phyloP scores from a whole-genome alignment of 1,140 invertebrate species.

The Araneus ventricosus region DNA sequence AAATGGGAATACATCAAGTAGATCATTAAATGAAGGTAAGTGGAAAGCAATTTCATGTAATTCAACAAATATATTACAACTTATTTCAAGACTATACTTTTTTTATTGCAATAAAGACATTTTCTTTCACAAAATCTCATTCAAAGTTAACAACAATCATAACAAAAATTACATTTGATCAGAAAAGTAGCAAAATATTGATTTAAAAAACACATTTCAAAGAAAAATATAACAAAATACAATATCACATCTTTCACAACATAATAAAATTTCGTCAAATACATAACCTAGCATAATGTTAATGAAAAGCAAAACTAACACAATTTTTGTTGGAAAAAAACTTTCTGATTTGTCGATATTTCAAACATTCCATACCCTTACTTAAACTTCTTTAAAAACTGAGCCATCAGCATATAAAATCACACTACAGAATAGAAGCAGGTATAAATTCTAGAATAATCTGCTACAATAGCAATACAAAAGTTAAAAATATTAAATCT shows the following conservation, averaged over 20 bases:
- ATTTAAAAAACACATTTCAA: not conserved
- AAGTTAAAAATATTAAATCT: slow-evolving; percentile 64
- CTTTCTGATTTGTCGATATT: not conserved
- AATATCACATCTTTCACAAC: not conserved
- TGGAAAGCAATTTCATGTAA: not conserved
- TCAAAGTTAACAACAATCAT: not conserved
- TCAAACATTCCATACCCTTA: not conserved
- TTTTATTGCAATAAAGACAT: not conserved
- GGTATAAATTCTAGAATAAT: slow-evolving; percentile 56
- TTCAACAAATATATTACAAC: not conserved
- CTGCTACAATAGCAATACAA: slow-evolving; percentile 48
- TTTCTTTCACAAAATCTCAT: not conserved
- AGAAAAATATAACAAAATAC: not conserved
- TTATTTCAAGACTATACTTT: not conserved
- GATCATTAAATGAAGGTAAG: too few relatives aligned
- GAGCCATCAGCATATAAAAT: slow-evolving; percentile 49
- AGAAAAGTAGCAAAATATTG: not conserved
- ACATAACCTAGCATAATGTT: not conserved
- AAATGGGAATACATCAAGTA: too few relatives aligned
- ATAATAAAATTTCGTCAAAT: not conserved
- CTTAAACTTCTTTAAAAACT: slow-evolving; percentile 29
- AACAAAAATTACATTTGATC: not conserved
- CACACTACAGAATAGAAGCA: slow-evolving; percentile 52
- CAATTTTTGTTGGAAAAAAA: not conserved
- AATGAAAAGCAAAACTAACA: not conserved